phyloP scores from a whole-genome alignment of 2,888 invertebrate genomes.

The Drosophila barbarae region DNA sequence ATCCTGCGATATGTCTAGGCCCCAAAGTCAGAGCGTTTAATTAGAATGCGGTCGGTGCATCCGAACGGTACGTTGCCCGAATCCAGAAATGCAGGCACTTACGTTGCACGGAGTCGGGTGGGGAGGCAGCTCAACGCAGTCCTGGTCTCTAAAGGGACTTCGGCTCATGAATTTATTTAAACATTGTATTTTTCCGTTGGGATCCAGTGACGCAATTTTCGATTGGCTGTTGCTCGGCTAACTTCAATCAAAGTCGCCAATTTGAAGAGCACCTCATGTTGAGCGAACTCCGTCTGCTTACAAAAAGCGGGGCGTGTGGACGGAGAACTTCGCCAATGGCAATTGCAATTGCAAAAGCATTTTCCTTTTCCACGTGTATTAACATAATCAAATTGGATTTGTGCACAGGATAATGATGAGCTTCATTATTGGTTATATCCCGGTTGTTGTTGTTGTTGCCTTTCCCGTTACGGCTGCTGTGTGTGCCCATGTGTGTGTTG shows the following conservation, averaged over 20 bases:
- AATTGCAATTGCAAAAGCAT: constrained; percentile 72
- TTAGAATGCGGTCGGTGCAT: constrained; percentile 59
- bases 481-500: constrained; percentile 33
- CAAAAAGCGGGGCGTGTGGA: constrained; percentile 13
- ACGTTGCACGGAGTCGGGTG: background rate
- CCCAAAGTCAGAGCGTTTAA: constrained; percentile 61
- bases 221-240: constrained; percentile 19
- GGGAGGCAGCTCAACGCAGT: background rate
- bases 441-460: constrained; percentile 23
- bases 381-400: constrained; percentile 76
- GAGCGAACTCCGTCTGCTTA: constrained; percentile 24
- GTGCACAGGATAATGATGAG: constrained; percentile 76
- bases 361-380: constrained; percentile 74
- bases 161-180: constrained; percentile 28
- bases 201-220: constrained; percentile 8
- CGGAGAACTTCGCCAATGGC: constrained; percentile 63
- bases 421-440: constrained; percentile 71
- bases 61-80: constrained; percentile 15
- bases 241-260: constrained; percentile 46
- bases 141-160: background rate
- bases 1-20: constrained; percentile 41
- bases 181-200: constrained; percentile 8
- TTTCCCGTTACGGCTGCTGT: constrained; percentile 23
- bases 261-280: constrained; percentile 29
- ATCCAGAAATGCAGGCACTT: constrained; percentile 32